Conservation (phyloP, 2,888 invertebrate species). For the Calameuta idolon region DNA sequence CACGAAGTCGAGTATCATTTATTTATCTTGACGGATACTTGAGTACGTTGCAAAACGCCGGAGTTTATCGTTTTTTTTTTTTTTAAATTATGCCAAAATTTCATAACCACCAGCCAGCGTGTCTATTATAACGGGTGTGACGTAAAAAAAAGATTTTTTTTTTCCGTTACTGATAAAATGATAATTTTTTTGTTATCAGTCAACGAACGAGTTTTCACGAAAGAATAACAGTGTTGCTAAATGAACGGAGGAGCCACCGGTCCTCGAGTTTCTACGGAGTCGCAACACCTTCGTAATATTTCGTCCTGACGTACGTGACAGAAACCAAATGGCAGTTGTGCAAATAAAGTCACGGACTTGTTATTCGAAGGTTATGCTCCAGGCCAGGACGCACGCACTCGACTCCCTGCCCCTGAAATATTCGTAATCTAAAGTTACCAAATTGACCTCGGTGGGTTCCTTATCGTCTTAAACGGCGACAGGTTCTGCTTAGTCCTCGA, state of each 20-base stretch:
- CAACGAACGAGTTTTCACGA: no score
- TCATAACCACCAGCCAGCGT: no score
- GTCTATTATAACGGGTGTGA: not conserved
- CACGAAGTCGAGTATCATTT: not conserved
- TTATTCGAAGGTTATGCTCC: not conserved
- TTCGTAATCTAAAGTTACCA: conserved; percentile 4
- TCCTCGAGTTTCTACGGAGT: not conserved
- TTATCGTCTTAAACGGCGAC: not conserved
- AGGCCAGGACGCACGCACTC: not conserved
- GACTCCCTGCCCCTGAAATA: not conserved
- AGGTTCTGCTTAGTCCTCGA: conserved; percentile 19
- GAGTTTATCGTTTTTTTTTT: not conserved
- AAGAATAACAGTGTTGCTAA: no score
- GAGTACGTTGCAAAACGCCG: not conserved
- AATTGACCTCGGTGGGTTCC: conserved; percentile 1
- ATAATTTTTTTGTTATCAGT: not conserved
- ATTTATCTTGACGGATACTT: not conserved
- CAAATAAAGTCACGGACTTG: not conserved
- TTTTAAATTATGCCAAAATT: not conserved
- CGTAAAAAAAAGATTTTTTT: not conserved
- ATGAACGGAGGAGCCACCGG: not conserved
- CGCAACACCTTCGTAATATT: not conserved
- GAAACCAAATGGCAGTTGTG: not conserved
- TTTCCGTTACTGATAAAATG: not conserved
- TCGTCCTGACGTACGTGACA: not conserved